Evolutionary conservation across 2,113 vertebrate genomes (phyloP), one percentile per base, ranked within the genome.

Genomic region (human (Homo sapiens)): DNA sequence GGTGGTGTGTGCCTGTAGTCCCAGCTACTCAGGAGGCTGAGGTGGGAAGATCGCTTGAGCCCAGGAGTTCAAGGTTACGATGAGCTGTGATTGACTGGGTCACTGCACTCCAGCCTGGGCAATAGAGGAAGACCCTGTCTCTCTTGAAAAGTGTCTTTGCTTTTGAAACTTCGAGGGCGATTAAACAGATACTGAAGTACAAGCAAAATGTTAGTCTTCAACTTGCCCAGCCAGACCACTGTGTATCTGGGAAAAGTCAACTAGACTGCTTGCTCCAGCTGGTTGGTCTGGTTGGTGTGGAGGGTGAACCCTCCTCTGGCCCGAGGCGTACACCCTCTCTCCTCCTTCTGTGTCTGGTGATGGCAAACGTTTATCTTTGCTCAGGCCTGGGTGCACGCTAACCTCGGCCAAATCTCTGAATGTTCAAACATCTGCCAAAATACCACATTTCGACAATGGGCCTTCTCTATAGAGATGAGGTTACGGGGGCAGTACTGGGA

Each of bases 361-460:
- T 57, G 48, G 75, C 48, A 43, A 55, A 48, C 3, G 0, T 18
- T 86, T 64, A 8, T 66, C 75, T 89, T 6, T 1, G 72, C 97
- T 91, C 94, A 95, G 92, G 95, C 89, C 2, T 2, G 70, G 0
- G 8, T 35, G 68, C 97, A 93, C n/a, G 64, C 90, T 97, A 96
- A 94, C 97, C 90, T 96, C 64, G 94, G 96, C 96, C 93, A 91
- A 85, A 85, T 59, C 8, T 72, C 96, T 0, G 3, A 89, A 7
- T 83, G 97, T 96, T 97, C 92, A 93, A 97, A 98, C 98, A 98
- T 98, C 98, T 98, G 98, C 98, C 98, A 98, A 96, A 97, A 94
- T 89, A 97, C 81, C 97, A 43, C 72, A 12, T 98, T 98, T 98
- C 48, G 81, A 96, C 96, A 86, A 25, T 95, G 2, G 85, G 96